Evolutionary conservation across 2,888 invertebrate species (phyloP), one percentile per base, ranked within the genome.

Genomic region (Philereme transversata): DNA sequence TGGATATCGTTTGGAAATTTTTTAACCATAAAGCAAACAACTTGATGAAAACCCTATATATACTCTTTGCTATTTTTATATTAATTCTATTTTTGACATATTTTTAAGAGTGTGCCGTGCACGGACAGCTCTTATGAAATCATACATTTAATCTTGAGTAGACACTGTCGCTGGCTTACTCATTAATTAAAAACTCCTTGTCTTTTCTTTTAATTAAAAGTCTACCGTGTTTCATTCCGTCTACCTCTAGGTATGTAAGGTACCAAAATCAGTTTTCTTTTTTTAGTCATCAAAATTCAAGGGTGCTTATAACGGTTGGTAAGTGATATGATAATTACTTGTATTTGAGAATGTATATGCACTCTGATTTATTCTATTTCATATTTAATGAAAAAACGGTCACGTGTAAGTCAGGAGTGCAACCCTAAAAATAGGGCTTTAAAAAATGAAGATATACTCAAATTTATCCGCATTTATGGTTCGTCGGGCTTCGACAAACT

Each of bases 391-490:
- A 41, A 51, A 33, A 22, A 51, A 4, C 40, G 38, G n/a, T 51
- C 4, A 43, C 36, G 10, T 45, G 22, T 40, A 33, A 46, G 10
- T 35, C 38, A 9, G 36, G 33, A 47, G 45, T 47, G n/a, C 8
- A 43, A 36, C 38, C 36, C 60, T 7, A 6, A 22, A 43, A 45
- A 45, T 10, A 4, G 5, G 11, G 3, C 6, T 10, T 5, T 1
- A 4, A 60, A 73, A 73, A 72, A 76, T 73, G 60, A 60, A 66
- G 61, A 69, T 63, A 64, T 53, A 64, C 44, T 41, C 64, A 64
- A 71, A 71, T 73, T 68, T 65, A 70, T 72, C 69, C 74, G 68
- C 69, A 73, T 73, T 73, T 67, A 66, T 64, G 66, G 62, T 66
- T 74, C 73, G 67, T 68, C 60, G 64, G 67, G 69, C 71, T 71